phyloP scores from a whole-genome alignment of 2,113 vertebrate species.

The Balaenoptera acutorostrata region DNA sequence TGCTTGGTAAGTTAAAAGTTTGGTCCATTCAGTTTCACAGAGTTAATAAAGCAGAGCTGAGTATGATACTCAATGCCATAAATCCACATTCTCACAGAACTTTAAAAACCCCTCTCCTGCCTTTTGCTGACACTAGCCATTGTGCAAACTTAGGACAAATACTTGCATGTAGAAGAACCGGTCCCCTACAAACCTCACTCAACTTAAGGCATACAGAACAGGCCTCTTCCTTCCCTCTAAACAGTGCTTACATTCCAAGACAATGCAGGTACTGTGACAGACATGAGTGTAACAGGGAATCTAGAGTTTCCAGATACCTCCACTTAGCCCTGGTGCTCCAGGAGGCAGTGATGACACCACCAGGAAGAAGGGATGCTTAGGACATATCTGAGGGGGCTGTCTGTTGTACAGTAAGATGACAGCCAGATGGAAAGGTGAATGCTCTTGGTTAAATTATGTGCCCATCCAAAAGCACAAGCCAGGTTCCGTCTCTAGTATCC shows the following conservation, averaged over 20 bases:
- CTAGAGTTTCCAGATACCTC: background rate
- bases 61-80: conserved; percentile 63
- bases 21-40: conserved; percentile 52
- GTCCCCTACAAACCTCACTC: conserved; percentile 73
- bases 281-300: background rate
- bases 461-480: conserved; percentile 72
- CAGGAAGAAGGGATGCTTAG: conserved; percentile 38
- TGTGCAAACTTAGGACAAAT: conserved; percentile 83
- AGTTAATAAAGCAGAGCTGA: conserved; percentile 43
- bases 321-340: conserved; percentile 12
- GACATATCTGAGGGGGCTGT: conserved; percentile 58
- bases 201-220: conserved; percentile 82
- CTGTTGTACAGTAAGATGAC: conserved; percentile 40
- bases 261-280: background rate
- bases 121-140: conserved; percentile 59
- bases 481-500: conserved; percentile 9
- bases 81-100: conserved; percentile 66
- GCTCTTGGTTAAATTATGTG: conserved; percentile 59
- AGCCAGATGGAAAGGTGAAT: conserved; percentile 29
- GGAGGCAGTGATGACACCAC: conserved; percentile 35
- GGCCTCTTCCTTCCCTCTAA: conserved; percentile 44
- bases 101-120: conserved; percentile 64
- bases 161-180: conserved; percentile 64
- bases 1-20: conserved; percentile 67
- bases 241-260: conserved; percentile 56